These are phyloP conservation scores for Oscheius sp. DNA, from an alignment of 2,888 invertebrate genomes.

Conservation along the genomic window DNA sequence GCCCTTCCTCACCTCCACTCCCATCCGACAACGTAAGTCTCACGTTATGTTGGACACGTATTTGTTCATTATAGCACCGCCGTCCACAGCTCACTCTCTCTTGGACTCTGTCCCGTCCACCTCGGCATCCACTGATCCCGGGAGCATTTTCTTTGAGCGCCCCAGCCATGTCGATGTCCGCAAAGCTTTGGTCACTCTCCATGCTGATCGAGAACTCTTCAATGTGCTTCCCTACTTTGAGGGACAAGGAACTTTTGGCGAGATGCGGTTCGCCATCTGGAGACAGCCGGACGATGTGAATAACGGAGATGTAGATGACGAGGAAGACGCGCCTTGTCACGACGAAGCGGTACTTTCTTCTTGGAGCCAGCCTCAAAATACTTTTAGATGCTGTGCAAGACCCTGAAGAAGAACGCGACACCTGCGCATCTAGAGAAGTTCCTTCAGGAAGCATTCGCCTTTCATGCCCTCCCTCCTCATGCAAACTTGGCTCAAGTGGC, in stretches of 20 bases:
- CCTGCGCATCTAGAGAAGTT: slow-evolving; percentile 68
- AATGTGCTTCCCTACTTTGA: slow-evolving; percentile 64
- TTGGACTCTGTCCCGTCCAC: slow-evolving; percentile 46
- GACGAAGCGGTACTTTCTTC: slow-evolving; percentile 61
- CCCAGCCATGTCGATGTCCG: slow-evolving; percentile 54
- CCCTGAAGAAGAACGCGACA: slow-evolving; percentile 58
- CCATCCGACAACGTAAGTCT: slow-evolving; percentile 36
- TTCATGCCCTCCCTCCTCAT: slow-evolving; percentile 69
- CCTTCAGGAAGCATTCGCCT: slow-evolving; percentile 65
- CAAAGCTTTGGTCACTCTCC: slow-evolving; percentile 61
- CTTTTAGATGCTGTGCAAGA: slow-evolving; percentile 37
- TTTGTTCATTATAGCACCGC: slow-evolving; percentile 16
- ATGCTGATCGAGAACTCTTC: slow-evolving; percentile 70
- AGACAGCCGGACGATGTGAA: slow-evolving; percentile 61
- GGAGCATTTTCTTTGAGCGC: slow-evolving; percentile 43
- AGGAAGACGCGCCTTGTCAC: slow-evolving; percentile 63
- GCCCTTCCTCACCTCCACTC: slow-evolving; percentile 54
- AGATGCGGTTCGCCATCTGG: slow-evolving; percentile 72
- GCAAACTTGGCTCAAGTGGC: slow-evolving; percentile 67
- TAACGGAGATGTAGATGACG: slow-evolving; percentile 71
- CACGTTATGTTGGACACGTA: not conserved
- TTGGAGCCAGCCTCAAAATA: slow-evolving; percentile 22
- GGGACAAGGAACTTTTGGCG: slow-evolving; percentile 71
- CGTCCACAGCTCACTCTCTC: slow-evolving; percentile 27
- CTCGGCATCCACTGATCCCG: slow-evolving; percentile 46